A percentile compares a stretch with the other conserved stretches of the same genome.
Evolutionary conservation across 1,140 invertebrate species (phyloP).

Genomic region (Drosophila ficusphila): DNA sequence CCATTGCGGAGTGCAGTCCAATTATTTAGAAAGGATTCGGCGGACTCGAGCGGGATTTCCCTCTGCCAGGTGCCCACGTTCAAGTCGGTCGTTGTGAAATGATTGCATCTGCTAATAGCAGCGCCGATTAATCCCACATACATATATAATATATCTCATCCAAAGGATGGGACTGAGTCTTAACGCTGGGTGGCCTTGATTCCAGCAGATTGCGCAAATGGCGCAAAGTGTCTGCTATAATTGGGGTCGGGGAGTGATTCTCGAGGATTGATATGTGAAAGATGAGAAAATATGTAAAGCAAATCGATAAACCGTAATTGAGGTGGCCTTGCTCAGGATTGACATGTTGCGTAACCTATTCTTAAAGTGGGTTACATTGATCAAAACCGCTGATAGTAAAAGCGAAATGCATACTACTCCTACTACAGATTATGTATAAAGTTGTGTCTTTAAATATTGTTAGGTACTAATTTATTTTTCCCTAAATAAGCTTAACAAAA

Average conservation of each 20-base stretch:
- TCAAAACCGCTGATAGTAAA: too few species aligned
- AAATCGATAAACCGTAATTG: neutral
- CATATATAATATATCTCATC: too few species aligned
- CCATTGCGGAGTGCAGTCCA: conserved; percentile 44
- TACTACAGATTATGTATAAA: too few species aligned
- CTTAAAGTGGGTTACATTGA: too few species aligned
- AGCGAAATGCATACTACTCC: too few species aligned
- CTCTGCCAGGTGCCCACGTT: conserved; percentile 35
- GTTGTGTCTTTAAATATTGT: too few species aligned
- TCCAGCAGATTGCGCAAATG: neutral
- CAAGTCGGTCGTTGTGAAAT: conserved; percentile 26
- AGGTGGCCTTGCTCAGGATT: neutral
- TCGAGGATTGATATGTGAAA: neutral
- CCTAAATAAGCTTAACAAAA: neutral
- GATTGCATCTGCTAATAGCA: conserved; percentile 46
- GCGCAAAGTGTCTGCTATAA: conserved; percentile 8
- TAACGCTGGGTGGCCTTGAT: conserved; percentile 24
- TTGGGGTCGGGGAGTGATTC: neutral
- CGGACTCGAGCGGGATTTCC: conserved; percentile 50
- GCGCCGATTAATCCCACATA: conserved; percentile 6
- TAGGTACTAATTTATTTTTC: neutral
- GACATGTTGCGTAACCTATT: neutral
- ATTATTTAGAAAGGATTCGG: conserved; percentile 80
- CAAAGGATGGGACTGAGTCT: neutral
- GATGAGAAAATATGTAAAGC: neutral